Evolutionary conservation across 2,113 vertebrate species (phyloP).

Genomic region (Rhagologus leucostigma): DNA sequence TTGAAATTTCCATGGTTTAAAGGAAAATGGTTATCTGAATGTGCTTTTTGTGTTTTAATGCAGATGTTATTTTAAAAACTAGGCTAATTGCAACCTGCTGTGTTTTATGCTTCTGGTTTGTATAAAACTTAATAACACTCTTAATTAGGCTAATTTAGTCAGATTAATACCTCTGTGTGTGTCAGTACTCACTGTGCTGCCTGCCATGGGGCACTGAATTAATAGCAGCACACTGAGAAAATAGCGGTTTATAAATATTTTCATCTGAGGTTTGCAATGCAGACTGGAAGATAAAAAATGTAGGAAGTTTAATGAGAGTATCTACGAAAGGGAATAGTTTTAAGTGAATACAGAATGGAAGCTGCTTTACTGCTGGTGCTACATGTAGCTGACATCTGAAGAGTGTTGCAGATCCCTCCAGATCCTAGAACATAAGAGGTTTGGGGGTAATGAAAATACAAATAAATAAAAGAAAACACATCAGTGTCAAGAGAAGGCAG

Average conservation of each 20-base stretch:
- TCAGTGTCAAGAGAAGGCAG: not conserved
- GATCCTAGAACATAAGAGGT: not conserved
- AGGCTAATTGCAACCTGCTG: slow-evolving; percentile 72
- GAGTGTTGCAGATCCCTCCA: not conserved
- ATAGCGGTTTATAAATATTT: slow-evolving; percentile 52
- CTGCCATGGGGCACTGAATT: slow-evolving; percentile 58
- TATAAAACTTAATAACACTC: slow-evolving; percentile 69
- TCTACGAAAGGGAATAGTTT: not conserved
- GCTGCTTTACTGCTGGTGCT: not conserved
- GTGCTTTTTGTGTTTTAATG: slow-evolving; percentile 58
- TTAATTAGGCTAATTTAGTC: slow-evolving; percentile 76
- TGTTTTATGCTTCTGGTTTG: slow-evolving; percentile 62
- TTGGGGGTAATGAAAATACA: not conserved
- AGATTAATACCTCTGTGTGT: slow-evolving; percentile 71
- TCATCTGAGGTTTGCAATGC: not conserved
- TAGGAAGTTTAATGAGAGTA: not conserved
- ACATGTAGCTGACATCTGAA: not conserved
- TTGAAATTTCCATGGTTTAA: slow-evolving; percentile 41
- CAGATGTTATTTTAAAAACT: slow-evolving; percentile 71
- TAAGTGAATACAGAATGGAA: not conserved
- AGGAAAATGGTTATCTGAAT: slow-evolving; percentile 36
- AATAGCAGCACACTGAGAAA: slow-evolving; percentile 58
- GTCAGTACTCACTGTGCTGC: slow-evolving; percentile 58
- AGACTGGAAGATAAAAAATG: not conserved
- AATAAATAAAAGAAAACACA: not conserved